These are phyloP conservation scores for Diglossa cyanea DNA, from an alignment of 2,797 vertebrate species.

Conservation along the genomic window DNA sequence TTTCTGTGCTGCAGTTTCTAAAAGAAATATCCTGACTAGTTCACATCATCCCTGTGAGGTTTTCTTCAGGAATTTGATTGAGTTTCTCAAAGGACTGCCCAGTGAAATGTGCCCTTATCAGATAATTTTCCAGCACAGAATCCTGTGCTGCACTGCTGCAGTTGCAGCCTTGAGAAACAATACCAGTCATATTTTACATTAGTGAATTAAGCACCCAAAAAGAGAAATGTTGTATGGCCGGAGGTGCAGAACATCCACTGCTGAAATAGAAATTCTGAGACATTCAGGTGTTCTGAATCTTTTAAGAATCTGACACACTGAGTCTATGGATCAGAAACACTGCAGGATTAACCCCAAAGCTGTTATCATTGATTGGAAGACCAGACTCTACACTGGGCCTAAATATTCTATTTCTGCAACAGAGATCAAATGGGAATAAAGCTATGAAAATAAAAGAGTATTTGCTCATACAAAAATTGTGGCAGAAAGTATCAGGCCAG, in stretches of 20 bases:
- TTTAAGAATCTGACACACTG: neutral
- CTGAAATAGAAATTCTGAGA: neutral
- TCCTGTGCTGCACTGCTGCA: neutral
- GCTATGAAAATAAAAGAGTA: neutral
- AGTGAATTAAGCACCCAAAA: neutral
- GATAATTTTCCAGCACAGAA: neutral
- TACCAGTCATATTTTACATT: neutral
- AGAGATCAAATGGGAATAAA: neutral
- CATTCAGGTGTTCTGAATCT: neutral
- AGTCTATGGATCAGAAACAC: neutral
- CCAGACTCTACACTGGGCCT: neutral
- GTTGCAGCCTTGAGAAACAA: neutral
- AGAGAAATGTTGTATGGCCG: neutral
- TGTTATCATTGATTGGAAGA: neutral
- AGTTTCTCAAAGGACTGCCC: neutral
- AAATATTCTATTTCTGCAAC: neutral
- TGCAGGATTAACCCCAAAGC: neutral
- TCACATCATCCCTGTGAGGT: neutral
- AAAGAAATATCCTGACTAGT: neutral
- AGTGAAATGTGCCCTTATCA: neutral
- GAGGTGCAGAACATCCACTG: neutral
- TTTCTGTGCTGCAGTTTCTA: constrained; percentile 3
- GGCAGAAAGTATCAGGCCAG: neutral
- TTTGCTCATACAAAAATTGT: neutral
- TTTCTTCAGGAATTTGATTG: neutral